Evolutionary conservation across 2,888 invertebrate genomes (phyloP).

Genomic region (Yponomeuta evonymella): DNA sequence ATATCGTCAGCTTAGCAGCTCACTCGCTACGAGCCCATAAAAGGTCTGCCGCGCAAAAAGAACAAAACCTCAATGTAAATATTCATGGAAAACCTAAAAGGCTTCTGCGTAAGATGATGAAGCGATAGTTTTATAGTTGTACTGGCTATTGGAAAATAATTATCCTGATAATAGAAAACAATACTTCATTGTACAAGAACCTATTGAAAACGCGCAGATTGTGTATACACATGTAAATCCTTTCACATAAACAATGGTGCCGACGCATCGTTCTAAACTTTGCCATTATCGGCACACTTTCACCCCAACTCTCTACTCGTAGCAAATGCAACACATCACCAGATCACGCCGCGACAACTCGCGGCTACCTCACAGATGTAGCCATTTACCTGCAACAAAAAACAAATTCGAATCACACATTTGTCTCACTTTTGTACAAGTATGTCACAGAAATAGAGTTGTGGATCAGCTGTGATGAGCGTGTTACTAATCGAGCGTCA

Average conservation of each 20-base stretch:
- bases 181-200: slow-evolving; percentile 5
- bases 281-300: slow-evolving; percentile 12
- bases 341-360: neutral
- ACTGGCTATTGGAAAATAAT: slow-evolving; percentile 1
- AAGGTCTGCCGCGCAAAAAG: neutral
- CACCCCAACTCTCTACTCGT: slow-evolving; percentile 3
- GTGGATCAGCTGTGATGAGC: slow-evolving; percentile 24
- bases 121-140: neutral
- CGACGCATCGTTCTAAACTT: slow-evolving; percentile 2
- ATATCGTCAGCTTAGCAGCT: slow-evolving; percentile 4
- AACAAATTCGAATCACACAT: slow-evolving; percentile 23
- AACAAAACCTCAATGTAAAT: neutral
- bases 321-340: slow-evolving; percentile 3
- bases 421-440: slow-evolving; percentile 22
- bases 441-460: slow-evolving; percentile 26
- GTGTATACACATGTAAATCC: slow-evolving; percentile 2
- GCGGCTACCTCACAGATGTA: slow-evolving; percentile 18
- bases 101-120: neutral
- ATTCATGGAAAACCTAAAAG: neutral
- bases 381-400: slow-evolving; percentile 22
- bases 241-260: slow-evolving; percentile 4
- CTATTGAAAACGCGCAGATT: slow-evolving; percentile 5
- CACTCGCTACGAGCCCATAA: slow-evolving; percentile 2
- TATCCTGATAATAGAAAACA: slow-evolving; percentile 1
- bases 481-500: slow-evolving; percentile 25